Evolutionary conservation across 2,888 invertebrate genomes (phyloP), one percentile per base, ranked within the genome.

Genomic region (Synergus laeviventris): DNA sequence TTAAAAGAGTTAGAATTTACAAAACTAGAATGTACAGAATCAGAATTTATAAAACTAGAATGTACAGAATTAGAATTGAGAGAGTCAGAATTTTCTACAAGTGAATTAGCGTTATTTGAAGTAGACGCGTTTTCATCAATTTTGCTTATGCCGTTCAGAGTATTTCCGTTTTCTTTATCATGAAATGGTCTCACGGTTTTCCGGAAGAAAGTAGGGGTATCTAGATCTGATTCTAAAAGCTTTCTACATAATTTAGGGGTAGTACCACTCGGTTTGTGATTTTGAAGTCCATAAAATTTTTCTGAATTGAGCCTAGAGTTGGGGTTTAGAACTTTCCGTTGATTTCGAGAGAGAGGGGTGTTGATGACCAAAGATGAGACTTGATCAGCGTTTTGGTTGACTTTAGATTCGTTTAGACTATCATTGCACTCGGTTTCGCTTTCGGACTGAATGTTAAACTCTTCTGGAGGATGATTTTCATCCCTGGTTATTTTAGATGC

Each of bases 171-270:
- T 54, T 76, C 76, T 73, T 78, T 79, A 3, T 81, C 74, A 4
- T 62, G 70, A 16, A 21, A 73, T 8, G 79, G 14, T 42, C 73
- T 81, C 18, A 81, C 54, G 36, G 77, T n/a, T 74, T 81, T 83
- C 24, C 80, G 74, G 62, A 60, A 79, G 54, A 84, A 83, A 14
- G 60, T 85, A 12, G 86, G 86, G 9, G 87, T 86, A 61, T 89
- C 87, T 18, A 89, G 80, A 75, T 87, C 82, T 5, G 86, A 88
- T n/a, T 86, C 84, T 5, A 89, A 78, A n/a, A 89, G 78, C 54
- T 89, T 88, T 36, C 87, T 87, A 49, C 80, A 83, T 56, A 90
- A 81, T 64, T 90, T 91, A 1, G 91, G 90, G 0, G 90, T 90
- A n/a, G 87, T 85, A 0, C 88, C 89, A 16, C 84, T 88, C 0